Conservation (phyloP, 2,888 invertebrate genomes). For the Netelia virgata region DNA sequence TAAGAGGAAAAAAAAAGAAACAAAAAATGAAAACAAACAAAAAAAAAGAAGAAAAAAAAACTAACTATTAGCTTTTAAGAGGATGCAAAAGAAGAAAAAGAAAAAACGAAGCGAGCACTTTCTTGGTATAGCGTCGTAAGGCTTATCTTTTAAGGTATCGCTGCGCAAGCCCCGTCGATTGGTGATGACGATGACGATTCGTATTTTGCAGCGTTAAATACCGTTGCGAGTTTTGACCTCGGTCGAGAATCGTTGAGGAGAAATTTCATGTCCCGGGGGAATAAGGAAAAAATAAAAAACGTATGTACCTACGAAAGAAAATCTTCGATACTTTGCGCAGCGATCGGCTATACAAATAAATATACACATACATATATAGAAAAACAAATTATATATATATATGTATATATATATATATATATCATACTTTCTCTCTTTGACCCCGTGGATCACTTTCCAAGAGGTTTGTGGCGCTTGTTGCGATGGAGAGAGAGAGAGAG, state of each 20-base stretch:
- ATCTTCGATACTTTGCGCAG: constrained; percentile 41
- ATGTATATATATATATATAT: constrained; percentile 53
- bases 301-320: constrained; percentile 4
- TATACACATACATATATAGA: constrained; percentile 12
- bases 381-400: constrained; percentile 28
- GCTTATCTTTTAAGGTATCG: constrained; percentile 64
- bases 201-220: constrained; percentile 25
- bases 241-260: too few species aligned
- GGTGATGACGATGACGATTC: not conserved
- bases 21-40: constrained; percentile 15
- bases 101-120: constrained; percentile 59
- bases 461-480: constrained; percentile 31
- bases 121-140: constrained; percentile 69
- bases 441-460: constrained; percentile 56
- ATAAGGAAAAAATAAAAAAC: not conserved
- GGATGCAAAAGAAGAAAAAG: constrained; percentile 20
- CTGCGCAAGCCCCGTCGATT: constrained; percentile 54
- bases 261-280: not conserved
- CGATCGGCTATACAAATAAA: constrained; percentile 22
- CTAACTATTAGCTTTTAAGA: constrained; percentile 65
- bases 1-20: constrained; percentile 23
- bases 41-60: constrained; percentile 28
- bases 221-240: too few species aligned
- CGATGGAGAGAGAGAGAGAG: constrained; percentile 11
- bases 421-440: constrained; percentile 72